phyloP scores from a whole-genome alignment of 1,140 invertebrate species.

The Plectrocnemia conspersa region DNA sequence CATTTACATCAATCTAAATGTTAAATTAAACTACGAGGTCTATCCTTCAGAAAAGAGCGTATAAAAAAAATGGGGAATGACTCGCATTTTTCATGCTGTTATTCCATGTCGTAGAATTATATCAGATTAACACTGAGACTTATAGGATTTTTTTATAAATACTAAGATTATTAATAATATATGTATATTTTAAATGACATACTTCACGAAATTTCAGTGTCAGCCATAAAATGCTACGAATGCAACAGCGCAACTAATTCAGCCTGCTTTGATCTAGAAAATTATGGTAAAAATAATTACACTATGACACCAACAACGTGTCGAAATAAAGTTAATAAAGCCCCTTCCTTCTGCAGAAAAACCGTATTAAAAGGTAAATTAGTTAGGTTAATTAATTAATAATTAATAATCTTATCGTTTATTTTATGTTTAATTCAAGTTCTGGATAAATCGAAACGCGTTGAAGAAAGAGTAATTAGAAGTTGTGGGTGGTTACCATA shows the following conservation, averaged over 20 bases:
- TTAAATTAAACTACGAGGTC: too few species aligned
- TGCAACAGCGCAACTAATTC: conserved; percentile 50
- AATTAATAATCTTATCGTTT: neutral
- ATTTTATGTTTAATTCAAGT: conserved; percentile 5
- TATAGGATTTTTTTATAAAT: too few species aligned
- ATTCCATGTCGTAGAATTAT: too few species aligned
- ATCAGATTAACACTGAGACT: too few species aligned
- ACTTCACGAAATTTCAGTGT: neutral
- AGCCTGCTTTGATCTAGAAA: conserved; percentile 43
- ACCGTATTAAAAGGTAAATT: conserved; percentile 22
- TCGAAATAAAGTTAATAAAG: neutral
- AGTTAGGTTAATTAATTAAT: neutral
- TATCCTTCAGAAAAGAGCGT: too few species aligned
- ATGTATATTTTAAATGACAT: too few species aligned
- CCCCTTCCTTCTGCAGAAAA: conserved; percentile 24
- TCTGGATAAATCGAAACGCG: neutral
- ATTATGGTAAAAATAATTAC: conserved; percentile 36
- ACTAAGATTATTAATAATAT: too few species aligned
- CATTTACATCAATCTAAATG: too few species aligned
- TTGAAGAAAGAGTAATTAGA: conserved; percentile 14
- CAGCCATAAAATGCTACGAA: conserved; percentile 37
- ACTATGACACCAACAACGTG: conserved; percentile 17
- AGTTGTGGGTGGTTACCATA: conserved; percentile 15
- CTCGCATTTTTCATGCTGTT: too few species aligned
- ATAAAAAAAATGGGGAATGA: too few species aligned